Evolutionary conservation across 2,113 vertebrate species (phyloP).

Genomic region (Tupaia tana): DNA sequence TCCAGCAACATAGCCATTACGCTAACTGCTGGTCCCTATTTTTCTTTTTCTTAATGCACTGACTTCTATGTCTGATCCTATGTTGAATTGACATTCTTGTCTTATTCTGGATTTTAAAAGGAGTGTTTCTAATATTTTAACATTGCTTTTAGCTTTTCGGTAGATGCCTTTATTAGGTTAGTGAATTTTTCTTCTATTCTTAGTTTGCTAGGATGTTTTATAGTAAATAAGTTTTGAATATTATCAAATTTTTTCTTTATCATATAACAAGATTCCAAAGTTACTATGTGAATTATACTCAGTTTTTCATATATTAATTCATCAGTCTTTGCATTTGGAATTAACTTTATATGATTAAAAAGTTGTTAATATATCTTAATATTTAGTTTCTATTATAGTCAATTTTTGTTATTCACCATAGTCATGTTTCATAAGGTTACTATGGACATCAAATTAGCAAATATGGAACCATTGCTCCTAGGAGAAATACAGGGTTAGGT

Average conservation of each 20-base stretch:
- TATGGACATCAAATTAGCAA: background rate
- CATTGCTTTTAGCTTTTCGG: background rate
- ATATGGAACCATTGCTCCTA: background rate
- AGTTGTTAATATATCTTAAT: background rate
- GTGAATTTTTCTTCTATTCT: background rate
- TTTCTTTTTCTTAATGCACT: background rate
- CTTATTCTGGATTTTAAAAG: background rate
- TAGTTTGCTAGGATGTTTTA: background rate
- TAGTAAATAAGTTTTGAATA: background rate
- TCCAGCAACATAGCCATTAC: no score
- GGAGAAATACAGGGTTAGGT: background rate
- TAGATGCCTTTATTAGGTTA: background rate
- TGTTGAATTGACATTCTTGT: no score
- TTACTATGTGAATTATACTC: background rate
- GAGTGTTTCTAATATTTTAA: background rate
- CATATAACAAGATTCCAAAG: background rate
- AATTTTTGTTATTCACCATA: background rate
- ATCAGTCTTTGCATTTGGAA: background rate
- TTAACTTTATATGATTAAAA: background rate
- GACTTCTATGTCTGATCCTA: background rate
- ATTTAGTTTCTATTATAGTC: background rate
- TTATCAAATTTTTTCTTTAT: background rate
- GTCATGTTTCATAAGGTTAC: background rate
- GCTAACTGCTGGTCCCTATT: no score
- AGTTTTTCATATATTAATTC: background rate